These are phyloP conservation scores for Chaetodon trifascialis DNA, from an alignment of 2,113 vertebrate species.

Conservation along the genomic window DNA sequence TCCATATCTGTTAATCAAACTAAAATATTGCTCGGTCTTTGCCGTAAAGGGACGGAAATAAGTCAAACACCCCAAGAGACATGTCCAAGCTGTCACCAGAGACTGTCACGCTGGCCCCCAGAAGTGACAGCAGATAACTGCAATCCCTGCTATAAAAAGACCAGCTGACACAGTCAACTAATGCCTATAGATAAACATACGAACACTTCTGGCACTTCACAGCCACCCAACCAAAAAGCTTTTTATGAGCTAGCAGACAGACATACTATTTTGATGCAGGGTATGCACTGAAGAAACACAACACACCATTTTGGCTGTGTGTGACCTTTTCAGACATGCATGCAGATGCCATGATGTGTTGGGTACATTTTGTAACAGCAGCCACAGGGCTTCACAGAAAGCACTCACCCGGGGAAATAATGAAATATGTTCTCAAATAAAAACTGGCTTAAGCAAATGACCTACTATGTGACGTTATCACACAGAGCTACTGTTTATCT, in stretches of 20 bases:
- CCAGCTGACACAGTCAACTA: slow-evolving; percentile 65
- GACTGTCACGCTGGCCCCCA: slow-evolving; percentile 45
- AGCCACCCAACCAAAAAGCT: slow-evolving; percentile 1
- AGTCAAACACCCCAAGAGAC: slow-evolving; percentile 27
- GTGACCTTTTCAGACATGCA: slow-evolving; percentile 47
- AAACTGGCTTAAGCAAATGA: not conserved
- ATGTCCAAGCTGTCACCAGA: slow-evolving; percentile 44
- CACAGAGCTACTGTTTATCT: not conserved
- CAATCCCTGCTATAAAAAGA: slow-evolving; percentile 73
- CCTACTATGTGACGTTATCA: not conserved
- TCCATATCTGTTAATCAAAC: not conserved
- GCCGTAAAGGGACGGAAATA: slow-evolving; percentile 5
- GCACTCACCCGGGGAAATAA: not conserved
- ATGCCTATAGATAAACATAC: slow-evolving; percentile 68
- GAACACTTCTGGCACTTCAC: slow-evolving; percentile 24
- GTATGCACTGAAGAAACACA: slow-evolving; percentile 28
- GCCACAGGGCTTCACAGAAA: slow-evolving; percentile 4
- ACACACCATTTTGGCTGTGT: not conserved
- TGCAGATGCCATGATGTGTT: slow-evolving; percentile 4
- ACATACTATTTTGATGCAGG: slow-evolving; percentile 28
- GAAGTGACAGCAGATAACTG: slow-evolving; percentile 64
- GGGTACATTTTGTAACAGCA: slow-evolving; percentile 18
- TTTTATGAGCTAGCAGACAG: slow-evolving; percentile 24
- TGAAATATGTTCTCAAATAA: not conserved
- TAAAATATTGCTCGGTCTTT: slow-evolving; percentile 16